Conservation (phyloP, 2,888 invertebrate genomes). For the Ceriagrion tenellum region DNA sequence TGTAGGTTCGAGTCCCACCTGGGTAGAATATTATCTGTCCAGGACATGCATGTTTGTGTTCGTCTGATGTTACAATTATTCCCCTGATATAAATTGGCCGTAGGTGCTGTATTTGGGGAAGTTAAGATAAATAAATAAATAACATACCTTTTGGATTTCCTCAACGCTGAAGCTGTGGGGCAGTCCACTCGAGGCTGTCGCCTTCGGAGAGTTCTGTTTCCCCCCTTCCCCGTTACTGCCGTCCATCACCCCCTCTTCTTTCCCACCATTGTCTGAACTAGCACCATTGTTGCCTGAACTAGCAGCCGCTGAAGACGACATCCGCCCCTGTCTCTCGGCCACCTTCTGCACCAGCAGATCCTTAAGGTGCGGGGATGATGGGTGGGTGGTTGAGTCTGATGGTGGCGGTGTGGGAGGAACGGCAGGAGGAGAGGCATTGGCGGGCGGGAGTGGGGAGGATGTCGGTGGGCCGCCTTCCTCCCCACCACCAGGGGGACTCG, state of each 20-base stretch:
- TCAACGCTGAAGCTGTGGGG: conserved; percentile 93
- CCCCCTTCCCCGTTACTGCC: conserved; percentile 5
- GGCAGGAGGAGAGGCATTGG: conserved; percentile 1
- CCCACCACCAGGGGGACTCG: not conserved
- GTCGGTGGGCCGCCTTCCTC: not conserved
- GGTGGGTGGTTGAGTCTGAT: not conserved
- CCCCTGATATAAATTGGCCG: too few relatives aligned
- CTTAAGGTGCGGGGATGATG: conserved; percentile 71
- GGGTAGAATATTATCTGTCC: too few relatives aligned
- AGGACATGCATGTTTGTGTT: too few relatives aligned
- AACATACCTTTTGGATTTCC: conserved; percentile 86
- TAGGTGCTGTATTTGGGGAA: too few relatives aligned
- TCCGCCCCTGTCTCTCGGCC: conserved; percentile 71
- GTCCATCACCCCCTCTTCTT: conserved; percentile 67
- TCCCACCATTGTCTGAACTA: not conserved
- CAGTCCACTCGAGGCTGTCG: conserved; percentile 82
- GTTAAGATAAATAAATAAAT: too few relatives aligned
- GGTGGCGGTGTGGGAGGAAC: conserved; percentile 26
- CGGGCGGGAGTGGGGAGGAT: not conserved
- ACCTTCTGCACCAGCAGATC: conserved; percentile 73
- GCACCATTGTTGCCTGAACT: not conserved
- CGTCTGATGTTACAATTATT: too few relatives aligned
- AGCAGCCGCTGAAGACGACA: not conserved
- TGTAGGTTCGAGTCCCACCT: too few relatives aligned
- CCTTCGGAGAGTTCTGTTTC: conserved; percentile 77